Conservation (phyloP, 2,888 invertebrate species). For the Pammene fasciana region DNA sequence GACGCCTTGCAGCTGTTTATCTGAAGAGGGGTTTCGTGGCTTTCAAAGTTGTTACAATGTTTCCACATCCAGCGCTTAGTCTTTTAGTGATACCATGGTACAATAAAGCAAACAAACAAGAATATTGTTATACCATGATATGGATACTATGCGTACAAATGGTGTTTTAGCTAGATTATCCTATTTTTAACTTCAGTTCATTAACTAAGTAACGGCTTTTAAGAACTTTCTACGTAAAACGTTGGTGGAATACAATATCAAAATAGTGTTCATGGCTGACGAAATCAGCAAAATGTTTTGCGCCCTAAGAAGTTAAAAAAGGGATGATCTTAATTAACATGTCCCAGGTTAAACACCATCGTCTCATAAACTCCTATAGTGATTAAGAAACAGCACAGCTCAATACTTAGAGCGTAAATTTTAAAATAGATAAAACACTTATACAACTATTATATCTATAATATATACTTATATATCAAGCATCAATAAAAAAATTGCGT, state of each 20-base stretch:
- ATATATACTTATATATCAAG: constrained; percentile 61
- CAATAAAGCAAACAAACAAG: neutral
- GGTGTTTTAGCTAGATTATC: constrained; percentile 1
- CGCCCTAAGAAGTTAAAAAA: too few relatives aligned
- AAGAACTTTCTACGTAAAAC: too few relatives aligned
- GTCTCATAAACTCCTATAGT: constrained; percentile 9
- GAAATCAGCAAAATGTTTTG: too few relatives aligned
- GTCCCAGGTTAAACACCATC: neutral
- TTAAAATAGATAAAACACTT: constrained; percentile 57
- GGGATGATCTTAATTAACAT: neutral
- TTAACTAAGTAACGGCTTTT: too few relatives aligned
- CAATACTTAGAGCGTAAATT: constrained; percentile 37
- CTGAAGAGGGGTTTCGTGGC: too few relatives aligned
- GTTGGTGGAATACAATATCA: too few relatives aligned
- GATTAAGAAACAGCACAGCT: constrained; percentile 57
- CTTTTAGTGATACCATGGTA: neutral
- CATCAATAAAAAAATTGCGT: constrained; percentile 54
- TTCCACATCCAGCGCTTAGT: neutral
- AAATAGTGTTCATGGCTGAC: too few relatives aligned
- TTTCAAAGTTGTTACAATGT: too few relatives aligned
- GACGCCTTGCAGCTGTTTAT: neutral
- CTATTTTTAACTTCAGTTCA: too few relatives aligned
- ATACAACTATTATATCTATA: constrained; percentile 53
- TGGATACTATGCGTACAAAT: neutral
- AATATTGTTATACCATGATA: neutral